Conservation (phyloP, 1,140 invertebrate species). For the Drosophila albomicans region DNA sequence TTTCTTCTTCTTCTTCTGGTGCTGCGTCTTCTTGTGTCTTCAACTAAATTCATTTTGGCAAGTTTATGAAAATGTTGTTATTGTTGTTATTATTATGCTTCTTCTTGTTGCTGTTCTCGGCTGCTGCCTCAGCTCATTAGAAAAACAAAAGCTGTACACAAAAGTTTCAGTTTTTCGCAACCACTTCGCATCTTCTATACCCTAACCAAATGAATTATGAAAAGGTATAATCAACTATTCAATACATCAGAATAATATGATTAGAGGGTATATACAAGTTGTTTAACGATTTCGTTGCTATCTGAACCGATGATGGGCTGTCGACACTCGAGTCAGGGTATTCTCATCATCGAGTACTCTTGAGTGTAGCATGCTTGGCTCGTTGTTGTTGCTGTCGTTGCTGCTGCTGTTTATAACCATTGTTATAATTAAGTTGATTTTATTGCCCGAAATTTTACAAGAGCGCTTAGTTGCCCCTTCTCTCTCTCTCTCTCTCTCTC, state of each 20-base stretch:
- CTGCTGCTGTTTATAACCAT: slow-evolving; percentile 25
- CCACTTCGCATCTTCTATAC: slow-evolving; percentile 7
- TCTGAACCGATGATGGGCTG: no score
- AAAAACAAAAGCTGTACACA: slow-evolving; percentile 72
- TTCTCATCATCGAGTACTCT: background rate
- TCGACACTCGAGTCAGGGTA: slow-evolving; percentile 7
- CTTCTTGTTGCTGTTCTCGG: slow-evolving; percentile 29
- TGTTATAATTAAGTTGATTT: slow-evolving; percentile 76
- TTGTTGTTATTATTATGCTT: slow-evolving; percentile 38
- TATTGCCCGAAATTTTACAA: slow-evolving; percentile 68
- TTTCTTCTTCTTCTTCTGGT: slow-evolving; percentile 26
- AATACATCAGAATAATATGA: background rate
- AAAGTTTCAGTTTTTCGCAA: slow-evolving; percentile 52
- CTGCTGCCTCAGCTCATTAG: slow-evolving; percentile 70
- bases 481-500: background rate
- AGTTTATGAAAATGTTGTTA: slow-evolving; percentile 76
- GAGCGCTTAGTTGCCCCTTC: slow-evolving; percentile 38
- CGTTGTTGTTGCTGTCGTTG: background rate
- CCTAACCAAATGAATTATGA: background rate
- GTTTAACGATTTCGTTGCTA: no score
- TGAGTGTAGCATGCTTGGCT: background rate
- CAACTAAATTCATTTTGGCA: slow-evolving; percentile 72
- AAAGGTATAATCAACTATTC: background rate
- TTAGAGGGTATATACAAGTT: background rate
- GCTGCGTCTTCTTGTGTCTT: slow-evolving; percentile 47